Evolutionary conservation across 2,888 invertebrate species (phyloP), one percentile per base, ranked within the genome.

Genomic region (Watsonalla binaria): DNA sequence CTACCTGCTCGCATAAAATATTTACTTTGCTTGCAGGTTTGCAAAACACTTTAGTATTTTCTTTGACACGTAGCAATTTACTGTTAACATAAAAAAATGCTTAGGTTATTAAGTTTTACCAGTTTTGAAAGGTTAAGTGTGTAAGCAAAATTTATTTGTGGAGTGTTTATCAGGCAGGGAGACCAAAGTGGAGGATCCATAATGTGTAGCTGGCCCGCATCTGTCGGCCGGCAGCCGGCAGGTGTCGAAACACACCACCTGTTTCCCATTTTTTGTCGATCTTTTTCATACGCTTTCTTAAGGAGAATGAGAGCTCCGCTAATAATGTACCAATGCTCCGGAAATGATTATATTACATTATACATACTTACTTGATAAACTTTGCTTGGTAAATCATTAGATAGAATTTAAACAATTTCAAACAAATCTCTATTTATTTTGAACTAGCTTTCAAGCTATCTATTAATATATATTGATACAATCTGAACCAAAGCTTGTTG

Each of bases 241-340:
- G 86, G 86, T 86, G 86, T 63, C 64, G 62, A 54, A 54, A 54
- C 52, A 56, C 62, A 72, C 67, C 87, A 88, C 86, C 87, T 88
- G 87, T 86, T 85, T 74, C 70, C 72, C 67, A 72, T 80, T 87
- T 86, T 85, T 84, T 84, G 73, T 76, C 54, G 63, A 65, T 55
- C 65, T 70, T 74, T 68, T 69, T 66, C 63, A 54, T 63, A 60
- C 54, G 57, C 62, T 62, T 65, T 62, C 60, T 50, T 62, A 60
- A 53, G 58, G 62, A 49, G 14, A 14, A 14, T 14, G 14, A 42
- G 11, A 42, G 5, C 42, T 42, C 42, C 11, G 11, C 42, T 42
- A 42, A 42, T 42, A 42, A 42, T 11, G 5, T 42, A 42, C 42
- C 42, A 42, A 42, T 42, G 8, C 11, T 42, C 42, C 42, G 42